Evolutionary conservation across 2,888 invertebrate genomes (phyloP).

Genomic region (Leptopilina myrica): DNA sequence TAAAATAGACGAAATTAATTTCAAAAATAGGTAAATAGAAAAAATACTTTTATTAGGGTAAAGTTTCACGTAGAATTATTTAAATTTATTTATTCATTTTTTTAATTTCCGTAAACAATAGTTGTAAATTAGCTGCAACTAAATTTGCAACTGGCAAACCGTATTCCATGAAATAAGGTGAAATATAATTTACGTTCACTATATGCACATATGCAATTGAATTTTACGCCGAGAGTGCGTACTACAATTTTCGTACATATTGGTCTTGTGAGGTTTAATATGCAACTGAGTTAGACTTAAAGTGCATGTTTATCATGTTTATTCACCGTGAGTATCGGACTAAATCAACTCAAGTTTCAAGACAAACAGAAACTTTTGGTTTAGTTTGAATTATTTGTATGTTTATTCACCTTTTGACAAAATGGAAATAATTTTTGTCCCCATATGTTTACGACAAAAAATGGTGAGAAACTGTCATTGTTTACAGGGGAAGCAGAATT

Average conservation of each 20-base stretch:
- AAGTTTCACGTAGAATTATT: not conserved
- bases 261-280: slow-evolving; percentile 28
- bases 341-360: slow-evolving; percentile 17
- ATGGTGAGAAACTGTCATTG: no score
- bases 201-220: slow-evolving; percentile 1
- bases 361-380: not conserved
- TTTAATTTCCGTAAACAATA: not conserved
- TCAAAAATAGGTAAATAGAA: no score
- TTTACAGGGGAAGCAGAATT: no score
- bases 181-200: slow-evolving; percentile 18
- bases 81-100: not conserved
- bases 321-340: slow-evolving; percentile 11
- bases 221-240: slow-evolving; percentile 19
- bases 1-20: no score
- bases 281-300: slow-evolving; percentile 28
- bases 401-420: not conserved
- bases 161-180: not conserved
- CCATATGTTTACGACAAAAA: no score
- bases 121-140: not conserved
- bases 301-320: slow-evolving; percentile 37
- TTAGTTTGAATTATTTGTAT: not conserved
- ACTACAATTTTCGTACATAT: slow-evolving; percentile 25
- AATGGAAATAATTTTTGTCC: not conserved
- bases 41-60: no score
- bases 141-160: not conserved